Conservation (phyloP, 1,140 invertebrate genomes). For the Thereuonema tuberculata region DNA sequence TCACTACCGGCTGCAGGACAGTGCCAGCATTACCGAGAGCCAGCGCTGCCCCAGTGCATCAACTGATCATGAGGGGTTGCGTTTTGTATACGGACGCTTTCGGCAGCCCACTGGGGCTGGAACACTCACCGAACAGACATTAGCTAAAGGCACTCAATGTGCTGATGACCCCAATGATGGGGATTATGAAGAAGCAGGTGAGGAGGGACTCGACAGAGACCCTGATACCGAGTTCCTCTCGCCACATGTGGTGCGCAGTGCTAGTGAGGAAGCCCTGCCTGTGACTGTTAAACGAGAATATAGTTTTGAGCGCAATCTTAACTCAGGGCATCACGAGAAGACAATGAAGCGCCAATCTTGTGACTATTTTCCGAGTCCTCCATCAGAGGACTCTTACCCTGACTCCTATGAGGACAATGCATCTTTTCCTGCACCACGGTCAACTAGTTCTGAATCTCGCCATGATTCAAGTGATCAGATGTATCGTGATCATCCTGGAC, state of each 20-base stretch:
- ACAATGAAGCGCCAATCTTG: conserved; percentile 18
- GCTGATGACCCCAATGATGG: conserved; percentile 17
- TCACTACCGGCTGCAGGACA: conserved; percentile 61
- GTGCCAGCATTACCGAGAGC: conserved; percentile 39
- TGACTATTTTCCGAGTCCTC: conserved; percentile 21
- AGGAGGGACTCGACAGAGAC: conserved; percentile 9
- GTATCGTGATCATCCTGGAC: neutral
- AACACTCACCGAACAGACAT: conserved; percentile 13
- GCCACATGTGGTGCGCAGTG: conserved; percentile 79
- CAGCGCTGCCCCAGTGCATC: conserved; percentile 31
- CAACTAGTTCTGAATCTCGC: conserved; percentile 8
- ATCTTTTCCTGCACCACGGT: conserved; percentile 12
- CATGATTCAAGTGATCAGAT: conserved; percentile 11
- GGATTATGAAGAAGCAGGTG: conserved; percentile 18
- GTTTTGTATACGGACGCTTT: conserved; percentile 66
- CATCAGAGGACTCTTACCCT: conserved; percentile 19
- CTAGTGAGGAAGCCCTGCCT: conserved; percentile 67
- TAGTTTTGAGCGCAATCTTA: conserved; percentile 18
- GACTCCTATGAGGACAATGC: conserved; percentile 20
- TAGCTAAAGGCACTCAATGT: conserved; percentile 16
- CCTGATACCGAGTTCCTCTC: conserved; percentile 88
- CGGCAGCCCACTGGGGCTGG: conserved; percentile 43
- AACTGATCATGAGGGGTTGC: conserved; percentile 41
- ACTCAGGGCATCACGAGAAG: conserved; percentile 17
- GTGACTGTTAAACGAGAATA: conserved; percentile 32